These are phyloP conservation scores for Drosophila recens DNA, from an alignment of 2,888 invertebrate genomes.

Conservation along the genomic window DNA sequence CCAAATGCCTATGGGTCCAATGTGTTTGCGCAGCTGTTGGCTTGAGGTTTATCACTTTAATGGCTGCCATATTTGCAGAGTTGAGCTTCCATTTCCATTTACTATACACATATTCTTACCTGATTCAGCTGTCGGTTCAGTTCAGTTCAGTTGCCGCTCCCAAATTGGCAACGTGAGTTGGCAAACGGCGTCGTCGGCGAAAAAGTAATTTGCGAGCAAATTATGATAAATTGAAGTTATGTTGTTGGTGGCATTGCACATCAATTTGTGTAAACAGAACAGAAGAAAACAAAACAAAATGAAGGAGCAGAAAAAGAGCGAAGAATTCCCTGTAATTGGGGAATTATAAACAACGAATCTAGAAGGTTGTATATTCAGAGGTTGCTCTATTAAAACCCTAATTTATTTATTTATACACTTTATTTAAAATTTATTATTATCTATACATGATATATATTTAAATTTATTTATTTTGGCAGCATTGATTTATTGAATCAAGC, in stretches of 20 bases:
- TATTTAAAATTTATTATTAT: slow-evolving; percentile 14
- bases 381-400: not conserved
- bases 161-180: slow-evolving; percentile 77
- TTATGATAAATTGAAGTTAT: slow-evolving; percentile 75
- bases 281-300: not conserved
- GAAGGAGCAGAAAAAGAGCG: not conserved
- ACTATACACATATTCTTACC: slow-evolving; percentile 17
- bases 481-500: slow-evolving; percentile 16
- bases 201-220: slow-evolving; percentile 76
- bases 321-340: slow-evolving; percentile 10
- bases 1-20: slow-evolving; percentile 47
- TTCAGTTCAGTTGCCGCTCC: not conserved
- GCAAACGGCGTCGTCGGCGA: slow-evolving; percentile 32
- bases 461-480: slow-evolving; percentile 13
- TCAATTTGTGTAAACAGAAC: slow-evolving; percentile 39
- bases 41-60: slow-evolving; percentile 73
- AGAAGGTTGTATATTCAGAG: slow-evolving; percentile 4
- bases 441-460: not conserved
- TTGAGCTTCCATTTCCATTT: slow-evolving; percentile 40
- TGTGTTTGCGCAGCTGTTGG: slow-evolving; percentile 54
- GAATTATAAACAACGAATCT: slow-evolving; percentile 24
- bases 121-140: slow-evolving; percentile 21
- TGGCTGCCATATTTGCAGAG: slow-evolving; percentile 75
- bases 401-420: slow-evolving; percentile 24
- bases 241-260: slow-evolving; percentile 44